Evolutionary conservation across 2,113 vertebrate genomes (phyloP), one percentile per base, ranked within the genome.

Genomic region (Caretta caretta): DNA sequence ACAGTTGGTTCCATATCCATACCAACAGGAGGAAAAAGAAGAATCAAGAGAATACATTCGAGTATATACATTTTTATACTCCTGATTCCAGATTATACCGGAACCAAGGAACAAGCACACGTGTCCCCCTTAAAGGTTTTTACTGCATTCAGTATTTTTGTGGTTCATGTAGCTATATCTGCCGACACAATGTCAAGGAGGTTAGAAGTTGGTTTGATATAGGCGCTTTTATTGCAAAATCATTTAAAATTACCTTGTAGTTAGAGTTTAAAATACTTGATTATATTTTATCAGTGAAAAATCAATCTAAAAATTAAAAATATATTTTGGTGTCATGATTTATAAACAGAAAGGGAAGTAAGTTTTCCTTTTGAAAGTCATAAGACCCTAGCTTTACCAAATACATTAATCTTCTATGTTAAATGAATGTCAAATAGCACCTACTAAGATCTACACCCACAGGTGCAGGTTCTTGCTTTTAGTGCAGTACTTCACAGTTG

Each of bases 191-290:
- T 0, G 1, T 65, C 84, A 57, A 65, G 51, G 81, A 3, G 50
- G 79, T 4, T 0, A 50, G 48, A 42, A 69, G 75, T 27, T 75
- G 27, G 27, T 65, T 7, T 16, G 22, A 62, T 1, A 54, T 3
- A 3, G 0, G 20, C 42, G 49, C 31, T 80, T 59, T 4, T 48
- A 48, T 14, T 46, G 24, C 11, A 31, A 46, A 80, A 91, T 17
- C 4, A 14, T 22, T 50, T 1, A n/a, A 16, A 0, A 4, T 3
- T 3, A 16, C 20, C 46, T 29, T 78, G 10, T 14, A 48, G 11
- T 46, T 76, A 48, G 8, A 48, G 5, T 46, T 46, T 31, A 62
- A 50, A 53, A 62, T 14, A 24, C 1, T 49, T 27, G 83, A 94
- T 83, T 27, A 16, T 50, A 38, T 48, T 82, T 76, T 25, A 83